A percentile compares a stretch with the other conserved stretches of the same genome.
Conservation (phyloP, 2,797 vertebrate species). For the Philypnodon macrostomus region DNA sequence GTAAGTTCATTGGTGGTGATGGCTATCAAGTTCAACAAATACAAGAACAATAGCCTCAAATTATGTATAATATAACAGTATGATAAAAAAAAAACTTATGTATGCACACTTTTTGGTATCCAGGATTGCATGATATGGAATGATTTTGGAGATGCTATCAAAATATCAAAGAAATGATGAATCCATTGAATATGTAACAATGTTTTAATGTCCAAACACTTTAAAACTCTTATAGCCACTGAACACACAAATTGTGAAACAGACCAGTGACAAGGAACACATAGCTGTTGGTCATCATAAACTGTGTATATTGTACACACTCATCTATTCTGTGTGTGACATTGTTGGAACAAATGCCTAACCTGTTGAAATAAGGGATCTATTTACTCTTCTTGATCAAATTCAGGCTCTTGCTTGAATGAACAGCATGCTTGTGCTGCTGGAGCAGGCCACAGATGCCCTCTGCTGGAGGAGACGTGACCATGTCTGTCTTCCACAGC, state of each 20-base stretch:
- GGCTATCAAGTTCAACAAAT: constrained; percentile 15
- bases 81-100: constrained; percentile 24
- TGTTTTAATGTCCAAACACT: constrained; percentile 39
- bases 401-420: constrained; percentile 69
- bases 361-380: constrained; percentile 25
- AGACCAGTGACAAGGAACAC: constrained; percentile 12
- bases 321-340: constrained; percentile 21
- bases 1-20: constrained; percentile 15
- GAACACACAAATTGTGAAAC: constrained; percentile 8
- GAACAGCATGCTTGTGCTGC: constrained; percentile 73
- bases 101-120: constrained; percentile 60
- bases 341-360: constrained; percentile 25
- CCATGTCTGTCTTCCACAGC: constrained; percentile 54
- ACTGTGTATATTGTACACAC: constrained; percentile 1
- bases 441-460: constrained; percentile 65
- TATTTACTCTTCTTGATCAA: constrained; percentile 62
- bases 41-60: constrained; percentile 30
- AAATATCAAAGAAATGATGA: constrained; percentile 52
- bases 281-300: constrained; percentile 3
- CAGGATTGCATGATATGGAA: constrained; percentile 71
- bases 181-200: constrained; percentile 45
- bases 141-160: constrained; percentile 66
- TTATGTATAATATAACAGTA: constrained; percentile 42
- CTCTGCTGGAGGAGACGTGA: constrained; percentile 19
- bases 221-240: constrained; percentile 31